Evolutionary conservation across 2,888 invertebrate species (phyloP).

Genomic region (Coenonympha glycerion): DNA sequence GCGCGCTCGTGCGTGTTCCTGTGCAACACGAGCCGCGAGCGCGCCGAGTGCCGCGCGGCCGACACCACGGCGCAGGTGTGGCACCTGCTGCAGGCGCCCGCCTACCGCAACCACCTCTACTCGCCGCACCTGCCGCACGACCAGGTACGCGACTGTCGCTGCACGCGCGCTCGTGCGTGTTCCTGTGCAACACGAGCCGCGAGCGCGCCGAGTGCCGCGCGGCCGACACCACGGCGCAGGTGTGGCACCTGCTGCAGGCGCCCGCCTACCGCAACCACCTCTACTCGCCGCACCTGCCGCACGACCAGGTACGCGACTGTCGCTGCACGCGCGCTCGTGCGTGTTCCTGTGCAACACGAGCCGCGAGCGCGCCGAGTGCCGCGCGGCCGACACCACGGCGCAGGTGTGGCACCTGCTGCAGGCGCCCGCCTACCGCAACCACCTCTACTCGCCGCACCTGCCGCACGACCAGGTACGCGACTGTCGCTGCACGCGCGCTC

Average conservation of each 20-base stretch:
- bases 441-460: slow-evolving; percentile 76
- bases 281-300: slow-evolving; percentile 59
- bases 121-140: slow-evolving; percentile 33
- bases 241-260: slow-evolving; percentile 90
- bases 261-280: slow-evolving; percentile 90
- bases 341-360: slow-evolving; percentile 91
- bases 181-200: slow-evolving; percentile 89
- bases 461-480: slow-evolving; percentile 48
- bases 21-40: slow-evolving; percentile 88
- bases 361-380: slow-evolving; percentile 80
- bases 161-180: no score
- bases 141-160: slow-evolving; percentile 42
- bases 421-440: slow-evolving; percentile 87
- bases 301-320: slow-evolving; percentile 45
- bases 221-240: slow-evolving; percentile 84
- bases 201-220: slow-evolving; percentile 81
- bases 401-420: slow-evolving; percentile 93
- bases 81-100: slow-evolving; percentile 86
- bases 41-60: slow-evolving; percentile 77
- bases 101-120: slow-evolving; percentile 92
- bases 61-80: slow-evolving; percentile 90
- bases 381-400: slow-evolving; percentile 82
- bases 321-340: no score
- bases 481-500: not conserved
- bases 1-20: no score